Conservation (phyloP, 2,888 invertebrate genomes). For the Amblyteles armatorius region DNA sequence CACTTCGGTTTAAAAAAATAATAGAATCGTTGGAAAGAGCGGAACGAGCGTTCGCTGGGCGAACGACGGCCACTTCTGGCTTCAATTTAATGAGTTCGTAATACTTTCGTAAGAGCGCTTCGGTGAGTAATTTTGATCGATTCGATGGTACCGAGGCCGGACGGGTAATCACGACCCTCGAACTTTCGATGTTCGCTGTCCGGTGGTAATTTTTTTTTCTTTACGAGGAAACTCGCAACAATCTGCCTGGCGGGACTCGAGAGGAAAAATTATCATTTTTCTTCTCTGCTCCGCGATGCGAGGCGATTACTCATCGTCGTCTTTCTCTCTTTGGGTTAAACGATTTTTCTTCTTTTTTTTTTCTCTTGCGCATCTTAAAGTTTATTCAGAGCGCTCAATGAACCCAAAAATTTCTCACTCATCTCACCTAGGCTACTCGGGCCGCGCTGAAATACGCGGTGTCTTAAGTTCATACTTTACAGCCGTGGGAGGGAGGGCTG, state of each 20-base stretch:
- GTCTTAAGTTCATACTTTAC: background rate
- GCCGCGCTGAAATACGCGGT: conserved; percentile 3
- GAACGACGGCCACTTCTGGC: background rate
- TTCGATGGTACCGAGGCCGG: background rate
- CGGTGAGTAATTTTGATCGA: background rate
- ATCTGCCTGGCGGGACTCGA: background rate
- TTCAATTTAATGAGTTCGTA: background rate
- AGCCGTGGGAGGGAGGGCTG: background rate
- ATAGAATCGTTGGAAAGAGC: background rate
- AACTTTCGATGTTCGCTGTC: background rate
- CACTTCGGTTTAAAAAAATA: background rate
- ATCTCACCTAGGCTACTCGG: background rate
- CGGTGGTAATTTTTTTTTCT: conserved; percentile 1
- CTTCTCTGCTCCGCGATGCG: background rate
- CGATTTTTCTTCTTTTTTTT: background rate
- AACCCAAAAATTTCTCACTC: background rate
- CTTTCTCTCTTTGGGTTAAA: background rate
- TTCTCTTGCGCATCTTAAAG: background rate
- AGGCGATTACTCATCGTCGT: background rate
- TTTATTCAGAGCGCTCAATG: background rate
- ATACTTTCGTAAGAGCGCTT: background rate
- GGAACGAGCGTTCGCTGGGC: background rate
- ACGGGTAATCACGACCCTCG: background rate
- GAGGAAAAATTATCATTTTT: background rate
- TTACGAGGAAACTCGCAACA: background rate